These are phyloP conservation scores for Sinhomidia bicolor DNA, from an alignment of 2,888 invertebrate genomes.

Conservation along the genomic window DNA sequence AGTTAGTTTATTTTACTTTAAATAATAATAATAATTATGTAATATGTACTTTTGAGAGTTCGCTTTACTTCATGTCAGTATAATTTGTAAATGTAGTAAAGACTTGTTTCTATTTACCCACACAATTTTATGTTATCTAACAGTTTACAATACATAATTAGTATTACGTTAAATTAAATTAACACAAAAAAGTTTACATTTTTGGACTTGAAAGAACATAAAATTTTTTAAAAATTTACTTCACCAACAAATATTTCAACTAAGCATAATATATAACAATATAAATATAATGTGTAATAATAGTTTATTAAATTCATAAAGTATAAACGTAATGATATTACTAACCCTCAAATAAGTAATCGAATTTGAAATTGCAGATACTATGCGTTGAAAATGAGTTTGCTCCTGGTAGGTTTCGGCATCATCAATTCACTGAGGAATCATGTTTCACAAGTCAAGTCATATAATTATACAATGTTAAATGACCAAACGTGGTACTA, in stretches of 20 bases:
- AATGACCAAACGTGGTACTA: conserved; percentile 58
- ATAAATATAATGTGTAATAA: conserved; percentile 41
- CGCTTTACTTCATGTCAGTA: conserved; percentile 33
- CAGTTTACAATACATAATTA: not conserved
- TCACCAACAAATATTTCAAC: conserved; percentile 51
- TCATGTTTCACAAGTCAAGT: conserved; percentile 58
- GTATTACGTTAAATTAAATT: conserved; percentile 4
- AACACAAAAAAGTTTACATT: conserved; percentile 37
- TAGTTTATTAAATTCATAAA: not conserved
- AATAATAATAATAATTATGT: no score
- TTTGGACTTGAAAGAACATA: conserved; percentile 56
- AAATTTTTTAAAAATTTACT: conserved; percentile 26
- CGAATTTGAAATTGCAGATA: conserved; percentile 35
- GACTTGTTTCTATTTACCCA: conserved; percentile 24
- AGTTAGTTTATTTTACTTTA: conserved; percentile 35
- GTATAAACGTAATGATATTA: conserved; percentile 32
- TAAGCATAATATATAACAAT: conserved; percentile 5
- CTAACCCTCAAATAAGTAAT: conserved; percentile 48
- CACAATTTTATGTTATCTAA: not conserved
- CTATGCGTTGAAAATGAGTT: conserved; percentile 57
- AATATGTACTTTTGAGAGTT: conserved; percentile 38
- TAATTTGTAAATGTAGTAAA: conserved; percentile 41
- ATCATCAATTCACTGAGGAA: conserved; percentile 46
- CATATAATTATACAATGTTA: conserved; percentile 65
- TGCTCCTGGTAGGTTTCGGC: conserved; percentile 53